Conservation (phyloP, 2,797 vertebrate species). For the Sus cebifrons region DNA sequence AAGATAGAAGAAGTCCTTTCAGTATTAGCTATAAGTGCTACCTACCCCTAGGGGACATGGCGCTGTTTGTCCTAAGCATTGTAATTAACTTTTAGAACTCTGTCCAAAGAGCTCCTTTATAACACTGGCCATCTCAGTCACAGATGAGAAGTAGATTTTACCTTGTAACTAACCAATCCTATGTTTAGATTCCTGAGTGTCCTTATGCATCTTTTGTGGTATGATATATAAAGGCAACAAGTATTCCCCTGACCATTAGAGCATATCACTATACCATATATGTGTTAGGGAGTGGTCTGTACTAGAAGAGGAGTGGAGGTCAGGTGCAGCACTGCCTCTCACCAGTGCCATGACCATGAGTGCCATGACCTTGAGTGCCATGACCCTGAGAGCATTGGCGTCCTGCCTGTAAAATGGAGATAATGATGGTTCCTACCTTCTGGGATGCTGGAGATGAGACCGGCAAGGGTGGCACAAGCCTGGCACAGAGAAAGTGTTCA, state of each 20-base stretch:
- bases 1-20: constrained; percentile 42
- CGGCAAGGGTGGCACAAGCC: neutral
- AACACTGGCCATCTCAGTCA: constrained; percentile 79
- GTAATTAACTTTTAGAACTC: constrained; percentile 38
- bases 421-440: neutral
- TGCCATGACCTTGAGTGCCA: too few relatives aligned
- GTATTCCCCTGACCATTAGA: constrained; percentile 85
- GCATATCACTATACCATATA: constrained; percentile 84
- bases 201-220: constrained; percentile 83
- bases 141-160: constrained; percentile 75
- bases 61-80: constrained; percentile 36
- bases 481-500: neutral
- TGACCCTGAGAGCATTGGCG: neutral
- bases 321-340: too few relatives aligned
- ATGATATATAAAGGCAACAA: constrained; percentile 83
- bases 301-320: neutral
- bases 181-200: constrained; percentile 80
- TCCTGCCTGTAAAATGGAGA: neutral
- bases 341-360: neutral
- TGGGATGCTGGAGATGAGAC: neutral
- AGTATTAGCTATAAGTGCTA: constrained; percentile 69
- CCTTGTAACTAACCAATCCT: constrained; percentile 53
- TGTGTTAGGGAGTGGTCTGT: neutral
- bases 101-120: constrained; percentile 60
- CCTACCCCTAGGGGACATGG: constrained; percentile 66